Conservation (phyloP, 2,797 vertebrate species). For the Poeciliopsis presidionis region DNA sequence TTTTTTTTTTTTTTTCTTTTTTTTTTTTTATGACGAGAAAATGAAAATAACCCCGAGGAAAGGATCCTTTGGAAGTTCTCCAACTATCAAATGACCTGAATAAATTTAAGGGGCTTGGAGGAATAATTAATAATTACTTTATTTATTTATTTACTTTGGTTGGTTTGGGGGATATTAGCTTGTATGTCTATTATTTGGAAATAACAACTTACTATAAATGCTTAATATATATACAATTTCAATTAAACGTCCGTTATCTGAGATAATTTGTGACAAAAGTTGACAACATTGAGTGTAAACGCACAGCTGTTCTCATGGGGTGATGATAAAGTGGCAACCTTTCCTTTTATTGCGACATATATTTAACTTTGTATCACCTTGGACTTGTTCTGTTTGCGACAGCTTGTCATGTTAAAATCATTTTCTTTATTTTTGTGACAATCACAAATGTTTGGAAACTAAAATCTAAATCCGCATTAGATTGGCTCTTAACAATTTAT, state of each 20-base stretch:
- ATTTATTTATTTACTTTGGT: not conserved
- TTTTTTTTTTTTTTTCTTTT: not conserved
- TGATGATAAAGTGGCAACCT: not conserved
- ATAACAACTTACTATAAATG: not conserved
- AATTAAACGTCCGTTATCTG: not conserved
- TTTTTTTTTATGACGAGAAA: constrained; percentile 17
- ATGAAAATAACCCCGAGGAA: constrained; percentile 1
- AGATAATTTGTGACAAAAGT: not conserved
- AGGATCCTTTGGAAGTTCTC: constrained; percentile 5
- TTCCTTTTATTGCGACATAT: not conserved
- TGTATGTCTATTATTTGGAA: not conserved
- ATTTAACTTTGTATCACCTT: not conserved
- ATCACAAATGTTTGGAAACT: not conserved
- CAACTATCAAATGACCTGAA: constrained; percentile 7
- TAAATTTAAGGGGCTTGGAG: not conserved
- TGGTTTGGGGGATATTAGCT: not conserved
- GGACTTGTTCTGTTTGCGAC: not conserved
- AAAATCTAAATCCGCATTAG: not conserved
- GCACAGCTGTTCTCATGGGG: not conserved
- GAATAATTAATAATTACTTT: not conserved
- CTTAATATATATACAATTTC: not conserved
- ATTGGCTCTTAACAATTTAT: not conserved
- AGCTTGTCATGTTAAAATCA: not conserved
- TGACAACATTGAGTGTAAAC: not conserved
- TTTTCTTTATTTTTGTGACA: not conserved